Base-by-base conservation (phyloP, 2,888 invertebrate species). In the Polydrusus cervinus region DNA sequence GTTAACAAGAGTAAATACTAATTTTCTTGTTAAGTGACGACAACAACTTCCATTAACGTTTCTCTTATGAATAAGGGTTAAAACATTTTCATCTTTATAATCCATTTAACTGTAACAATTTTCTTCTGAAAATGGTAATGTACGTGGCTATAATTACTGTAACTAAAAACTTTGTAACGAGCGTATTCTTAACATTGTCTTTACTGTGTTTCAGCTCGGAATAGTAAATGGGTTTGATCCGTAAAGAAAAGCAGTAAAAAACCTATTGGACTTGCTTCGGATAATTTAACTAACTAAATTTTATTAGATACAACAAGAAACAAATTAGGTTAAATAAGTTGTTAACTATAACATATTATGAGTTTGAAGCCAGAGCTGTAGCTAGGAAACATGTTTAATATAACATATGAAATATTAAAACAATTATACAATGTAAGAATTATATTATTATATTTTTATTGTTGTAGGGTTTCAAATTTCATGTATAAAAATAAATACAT, bases 251-350 rank as follows among this genome's bases (percentile, higher is more conserved):
- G 57, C 57, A 68, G 45, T 57, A 68, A 68, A 68, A 67, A 57
- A 55, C 51, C 10, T 51, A 68, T 53, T 13, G 30, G 53, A 53
- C 68, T 57, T 18, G 45, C 68, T 43, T n/a, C 10, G 45, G 57
- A 68, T 68, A 68, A 68, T 68, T 68, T 68, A 55, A 40, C 68
- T 57, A 68, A 68, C 53, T 57, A 40, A 40, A 68, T 68, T 43
- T 57, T 14, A 20, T 57, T 55, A 57, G 57, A 38, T 57, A 43
- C 43, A 55, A 57, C 45, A 38, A 25, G 55, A 68, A 68, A 20
- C 57, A 53, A 68, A 68, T 68, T 68, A 57, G 45, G 57, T 68
- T 68, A 68, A 55, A 68, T 53, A 30, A 53, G 53, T 65, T 65
- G 65, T 49, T 65, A 18, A 30, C 16, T 51, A 65, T 49, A 30